Evolutionary conservation across 2,113 vertebrate species (phyloP), one percentile per base, ranked within the genome.

Genomic region (Myodes glareolus): DNA sequence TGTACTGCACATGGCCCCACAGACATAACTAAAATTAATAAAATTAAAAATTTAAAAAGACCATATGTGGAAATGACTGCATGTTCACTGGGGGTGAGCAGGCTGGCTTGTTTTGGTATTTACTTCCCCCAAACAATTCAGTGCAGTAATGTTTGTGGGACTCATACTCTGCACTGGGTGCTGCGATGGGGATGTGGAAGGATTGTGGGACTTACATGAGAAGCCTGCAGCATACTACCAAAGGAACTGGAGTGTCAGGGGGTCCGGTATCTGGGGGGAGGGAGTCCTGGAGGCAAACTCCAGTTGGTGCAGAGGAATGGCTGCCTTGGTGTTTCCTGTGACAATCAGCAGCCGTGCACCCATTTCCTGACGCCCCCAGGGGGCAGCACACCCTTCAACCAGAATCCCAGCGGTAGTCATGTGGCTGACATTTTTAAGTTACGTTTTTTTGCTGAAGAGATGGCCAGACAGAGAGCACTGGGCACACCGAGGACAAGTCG

Each of bases 401-500:
- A 85, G 27, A 47, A 47, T 45, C 19, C 4, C 0, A 0, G 8
- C n/a, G 16, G 1, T 3, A 2, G 50, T 27, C 1, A 1, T 11
- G 4, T 63, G 14, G 61, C 3, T 31, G 36, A 52, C 1, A 17
- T 1, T 47, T 63, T n/a, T 9, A 42, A 47, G 16, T 84, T 33
- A 11, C 13, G 19, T 58, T 58, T 17, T 47, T 47, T 21, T 25
- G 61, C 11, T 27, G 1, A 72, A 50, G 31, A 55, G 61, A 29
- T 13, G 78, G 21, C 21, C 13, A 61, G 63, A n/a, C 1, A 12
- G 63, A 68, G 19, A 67, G 14, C 29, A 9, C 42, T 3, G 31
- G 45, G 5, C 17, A 10, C 0, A 27, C 17, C 31, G 29, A 14
- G 25, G 39, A 19, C n/a, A 73, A 36, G 39, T 2, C 0, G 1